phyloP scores from a whole-genome alignment of 2,888 invertebrate species.

The Chrysolina americana region DNA sequence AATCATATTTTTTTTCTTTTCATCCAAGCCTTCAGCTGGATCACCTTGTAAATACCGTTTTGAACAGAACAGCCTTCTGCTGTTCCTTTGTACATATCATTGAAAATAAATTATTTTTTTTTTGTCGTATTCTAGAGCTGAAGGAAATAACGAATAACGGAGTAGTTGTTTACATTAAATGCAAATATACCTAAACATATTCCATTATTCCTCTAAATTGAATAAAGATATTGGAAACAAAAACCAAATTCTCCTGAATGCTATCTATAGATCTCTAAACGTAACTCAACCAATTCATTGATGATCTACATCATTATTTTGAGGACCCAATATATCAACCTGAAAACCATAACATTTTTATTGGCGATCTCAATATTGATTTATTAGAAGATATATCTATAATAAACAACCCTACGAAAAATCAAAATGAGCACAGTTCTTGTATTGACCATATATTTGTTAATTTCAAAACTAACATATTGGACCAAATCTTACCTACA shows the following conservation, averaged over 20 bases:
- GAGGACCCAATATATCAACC: not conserved
- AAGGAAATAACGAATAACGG: too few species aligned
- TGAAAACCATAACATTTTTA: not conserved
- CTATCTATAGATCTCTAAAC: not conserved
- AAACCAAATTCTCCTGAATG: not conserved
- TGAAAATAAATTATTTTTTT: too few species aligned
- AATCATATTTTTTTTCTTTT: too few species aligned
- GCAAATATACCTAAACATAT: not conserved
- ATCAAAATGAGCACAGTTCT: slow-evolving; percentile 3
- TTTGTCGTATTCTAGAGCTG: too few species aligned
- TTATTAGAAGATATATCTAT: not conserved
- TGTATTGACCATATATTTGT: too few species aligned
- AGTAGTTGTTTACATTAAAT: not conserved
- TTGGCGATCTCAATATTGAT: not conserved
- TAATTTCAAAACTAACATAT: not conserved
- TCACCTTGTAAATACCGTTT: too few species aligned
- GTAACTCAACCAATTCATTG: not conserved
- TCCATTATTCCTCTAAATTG: not conserved
- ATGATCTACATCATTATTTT: not conserved
- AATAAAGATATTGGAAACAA: not conserved
- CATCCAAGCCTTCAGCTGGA: too few species aligned
- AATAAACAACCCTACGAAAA: not conserved
- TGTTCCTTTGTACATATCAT: too few species aligned
- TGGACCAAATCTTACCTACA: not conserved
- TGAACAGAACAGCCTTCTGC: too few species aligned